A percentile compares a stretch with the other conserved stretches of the same genome.
Evolutionary conservation across 2,888 invertebrate genomes (phyloP).

Genomic region (Stenodera caucasica): DNA sequence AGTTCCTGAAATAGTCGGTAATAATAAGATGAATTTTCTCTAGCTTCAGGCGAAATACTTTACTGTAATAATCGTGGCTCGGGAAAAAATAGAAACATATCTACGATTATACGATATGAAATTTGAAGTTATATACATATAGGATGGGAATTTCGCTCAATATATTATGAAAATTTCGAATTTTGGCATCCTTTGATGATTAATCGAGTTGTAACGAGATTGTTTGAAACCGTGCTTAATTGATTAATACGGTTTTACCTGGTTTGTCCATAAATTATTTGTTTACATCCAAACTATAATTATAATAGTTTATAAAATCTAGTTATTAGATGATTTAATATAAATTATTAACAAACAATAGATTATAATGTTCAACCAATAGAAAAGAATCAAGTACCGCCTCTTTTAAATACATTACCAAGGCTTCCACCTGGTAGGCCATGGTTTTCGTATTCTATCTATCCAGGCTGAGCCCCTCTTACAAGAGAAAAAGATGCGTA

Average conservation of each 20-base stretch:
- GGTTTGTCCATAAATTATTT: constrained; percentile 25
- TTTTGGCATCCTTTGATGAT: too few relatives aligned
- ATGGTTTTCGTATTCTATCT: constrained; percentile 19
- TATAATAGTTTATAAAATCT: constrained; percentile 29
- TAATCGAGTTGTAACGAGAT: background rate
- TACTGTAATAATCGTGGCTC: too few relatives aligned
- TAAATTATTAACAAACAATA: constrained; percentile 43
- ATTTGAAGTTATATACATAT: too few relatives aligned
- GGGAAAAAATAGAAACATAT: too few relatives aligned
- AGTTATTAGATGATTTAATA: constrained; percentile 40
- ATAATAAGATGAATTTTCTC: too few relatives aligned
- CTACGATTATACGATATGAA: too few relatives aligned
- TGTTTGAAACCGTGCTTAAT: background rate
- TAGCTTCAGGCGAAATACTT: too few relatives aligned
- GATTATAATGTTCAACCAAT: constrained; percentile 38
- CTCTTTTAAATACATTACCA: constrained; percentile 21
- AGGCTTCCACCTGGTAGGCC: constrained; percentile 19
- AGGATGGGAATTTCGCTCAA: too few relatives aligned
- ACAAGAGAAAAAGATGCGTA: background rate
- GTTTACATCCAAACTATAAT: constrained; percentile 32
- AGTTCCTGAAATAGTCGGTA: too few relatives aligned
- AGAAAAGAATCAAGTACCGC: constrained; percentile 37
- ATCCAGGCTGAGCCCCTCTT: constrained; percentile 13
- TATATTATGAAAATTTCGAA: too few relatives aligned
- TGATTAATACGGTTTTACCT: constrained; percentile 11